A percentile compares a stretch with the other conserved stretches of the same genome.
These are phyloP conservation scores for Eciton burchellii DNA, from an alignment of 1,140 invertebrate species.

Conservation along the genomic window DNA sequence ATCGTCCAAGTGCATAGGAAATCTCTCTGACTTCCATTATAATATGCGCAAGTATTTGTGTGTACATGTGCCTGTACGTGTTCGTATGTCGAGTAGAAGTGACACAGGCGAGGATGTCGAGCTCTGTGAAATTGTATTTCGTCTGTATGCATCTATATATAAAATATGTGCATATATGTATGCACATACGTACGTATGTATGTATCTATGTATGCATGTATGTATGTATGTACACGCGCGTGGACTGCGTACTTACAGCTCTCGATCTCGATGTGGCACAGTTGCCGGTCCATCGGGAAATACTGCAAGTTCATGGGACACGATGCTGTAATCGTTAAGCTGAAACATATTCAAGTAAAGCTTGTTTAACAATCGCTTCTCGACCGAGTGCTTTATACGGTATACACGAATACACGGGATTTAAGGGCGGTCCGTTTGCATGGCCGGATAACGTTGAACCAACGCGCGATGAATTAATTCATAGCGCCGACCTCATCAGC, in stretches of 20 bases:
- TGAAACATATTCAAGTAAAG: constrained; percentile 85
- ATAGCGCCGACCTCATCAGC: constrained; percentile 29
- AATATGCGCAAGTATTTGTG: constrained; percentile 43
- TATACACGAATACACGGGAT: constrained; percentile 12
- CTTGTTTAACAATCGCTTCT: constrained; percentile 24
- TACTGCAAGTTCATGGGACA: constrained; percentile 99
- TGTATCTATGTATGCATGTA: constrained; percentile 5
- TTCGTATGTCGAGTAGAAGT: constrained; percentile 43
- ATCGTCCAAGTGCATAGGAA: constrained; percentile 53
- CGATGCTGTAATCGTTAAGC: constrained; percentile 98
- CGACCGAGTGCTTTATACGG: constrained; percentile 12
- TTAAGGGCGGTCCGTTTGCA: constrained; percentile 29
- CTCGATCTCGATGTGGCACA: constrained; percentile 99
- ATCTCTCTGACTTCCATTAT: constrained; percentile 43
- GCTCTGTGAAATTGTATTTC: constrained; percentile 59
- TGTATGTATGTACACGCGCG: constrained; percentile 42
- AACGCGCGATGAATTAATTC: constrained; percentile 37
- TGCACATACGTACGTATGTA: constrained; percentile 36
- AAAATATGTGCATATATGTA: no score
- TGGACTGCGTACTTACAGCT: constrained; percentile 94
- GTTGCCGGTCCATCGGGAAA: constrained; percentile 98
- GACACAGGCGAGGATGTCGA: constrained; percentile 65
- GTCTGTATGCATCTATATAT: constrained; percentile 57
- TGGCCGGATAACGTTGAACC: constrained; percentile 20
- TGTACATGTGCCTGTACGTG: no score